Evolutionary conservation across 2,113 vertebrate genomes (phyloP).

Genomic region (Catharus fuscescens): DNA sequence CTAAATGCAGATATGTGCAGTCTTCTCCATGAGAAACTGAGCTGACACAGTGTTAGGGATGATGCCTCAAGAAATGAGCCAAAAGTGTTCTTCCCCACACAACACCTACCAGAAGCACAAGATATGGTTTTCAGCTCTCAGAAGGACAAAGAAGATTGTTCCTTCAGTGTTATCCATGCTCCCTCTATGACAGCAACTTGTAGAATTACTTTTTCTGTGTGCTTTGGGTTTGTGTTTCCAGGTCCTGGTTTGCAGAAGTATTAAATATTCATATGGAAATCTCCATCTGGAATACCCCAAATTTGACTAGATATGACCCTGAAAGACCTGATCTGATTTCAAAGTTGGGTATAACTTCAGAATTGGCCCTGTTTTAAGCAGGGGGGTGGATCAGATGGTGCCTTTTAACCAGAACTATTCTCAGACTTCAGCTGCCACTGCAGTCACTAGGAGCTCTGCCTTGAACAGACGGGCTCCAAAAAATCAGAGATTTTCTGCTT

Average conservation of each 20-base stretch:
- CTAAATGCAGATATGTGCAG: background rate
- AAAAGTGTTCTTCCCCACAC: background rate
- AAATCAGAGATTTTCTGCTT: background rate
- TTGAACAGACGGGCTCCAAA: background rate
- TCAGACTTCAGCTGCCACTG: conserved; percentile 27
- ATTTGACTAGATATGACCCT: background rate
- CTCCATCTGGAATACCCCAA: background rate
- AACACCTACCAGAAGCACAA: background rate
- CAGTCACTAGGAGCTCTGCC: background rate
- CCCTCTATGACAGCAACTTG: background rate
- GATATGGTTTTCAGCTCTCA: background rate
- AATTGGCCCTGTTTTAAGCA: conserved; percentile 26
- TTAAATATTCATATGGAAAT: background rate
- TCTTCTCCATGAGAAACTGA: background rate
- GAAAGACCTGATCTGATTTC: conserved; percentile 8
- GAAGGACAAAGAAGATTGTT: background rate
- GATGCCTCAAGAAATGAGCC: background rate
- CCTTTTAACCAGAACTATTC: conserved; percentile 44
- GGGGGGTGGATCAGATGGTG: conserved; percentile 34
- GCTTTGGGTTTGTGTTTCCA: background rate
- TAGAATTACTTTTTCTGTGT: background rate
- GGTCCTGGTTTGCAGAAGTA: background rate
- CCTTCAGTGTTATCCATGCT: background rate
- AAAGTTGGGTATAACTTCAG: conserved; percentile 3
- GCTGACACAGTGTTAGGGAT: background rate